Percentiles rank a stretch among this genome's conserved stretches.
Conservation (phyloP, 2,888 invertebrate genomes). For the Cenopis cana region DNA sequence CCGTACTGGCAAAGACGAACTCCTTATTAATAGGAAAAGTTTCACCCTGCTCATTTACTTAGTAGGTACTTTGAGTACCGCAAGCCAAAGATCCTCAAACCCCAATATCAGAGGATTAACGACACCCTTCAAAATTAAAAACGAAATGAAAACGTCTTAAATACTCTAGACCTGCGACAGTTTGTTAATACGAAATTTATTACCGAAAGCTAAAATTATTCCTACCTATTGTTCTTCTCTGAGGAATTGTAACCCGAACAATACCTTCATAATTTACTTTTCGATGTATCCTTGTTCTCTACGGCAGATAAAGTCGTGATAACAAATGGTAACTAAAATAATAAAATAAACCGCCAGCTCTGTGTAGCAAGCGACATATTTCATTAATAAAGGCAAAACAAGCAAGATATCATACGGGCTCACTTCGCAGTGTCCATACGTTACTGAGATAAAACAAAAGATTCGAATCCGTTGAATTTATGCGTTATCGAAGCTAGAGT, state of each 20-base stretch:
- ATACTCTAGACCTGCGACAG: conserved; percentile 51
- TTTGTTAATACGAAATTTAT: conserved; percentile 80
- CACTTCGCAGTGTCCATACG: conserved; percentile 85
- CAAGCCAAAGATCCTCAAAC: conserved; percentile 67
- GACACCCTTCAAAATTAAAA: conserved; percentile 77
- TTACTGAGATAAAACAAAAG: conserved; percentile 84
- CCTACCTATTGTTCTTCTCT: conserved; percentile 76
- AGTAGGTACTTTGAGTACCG: conserved; percentile 57
- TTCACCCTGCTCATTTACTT: conserved; percentile 74
- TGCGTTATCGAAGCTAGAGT: conserved; percentile 80
- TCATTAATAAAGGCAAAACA: conserved; percentile 85
- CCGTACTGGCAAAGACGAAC: conserved; percentile 30
- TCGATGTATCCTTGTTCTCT: conserved; percentile 77
- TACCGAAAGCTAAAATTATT: conserved; percentile 74
- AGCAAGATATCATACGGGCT: conserved; percentile 80
- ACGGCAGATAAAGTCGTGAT: conserved; percentile 84
- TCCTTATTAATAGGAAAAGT: conserved; percentile 52
- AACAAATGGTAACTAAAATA: conserved; percentile 85
- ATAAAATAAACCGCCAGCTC: conserved; percentile 77
- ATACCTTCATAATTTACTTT: conserved; percentile 83
- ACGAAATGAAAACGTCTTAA: conserved; percentile 61
- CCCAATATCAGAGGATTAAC: conserved; percentile 81
- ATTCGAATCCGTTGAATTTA: conserved; percentile 80
- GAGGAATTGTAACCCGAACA: conserved; percentile 77
- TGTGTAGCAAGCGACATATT: conserved; percentile 81